Evolutionary conservation across 2,113 vertebrate species (phyloP).

Genomic region (Tylochromis polylepis): DNA sequence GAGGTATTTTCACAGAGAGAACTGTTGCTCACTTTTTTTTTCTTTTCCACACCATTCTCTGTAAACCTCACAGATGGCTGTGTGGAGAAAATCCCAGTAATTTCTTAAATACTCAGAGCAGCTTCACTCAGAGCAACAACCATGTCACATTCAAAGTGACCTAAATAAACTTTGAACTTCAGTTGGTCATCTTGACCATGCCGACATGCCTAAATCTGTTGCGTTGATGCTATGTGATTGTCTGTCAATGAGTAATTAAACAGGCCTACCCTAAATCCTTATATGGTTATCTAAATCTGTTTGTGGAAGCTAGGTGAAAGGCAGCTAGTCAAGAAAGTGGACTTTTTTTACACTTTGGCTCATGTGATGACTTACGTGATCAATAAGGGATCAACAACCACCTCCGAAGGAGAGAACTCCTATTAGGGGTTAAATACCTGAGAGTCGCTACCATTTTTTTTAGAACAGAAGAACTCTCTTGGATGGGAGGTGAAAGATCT

Average conservation of each 20-base stretch:
- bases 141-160: not conserved
- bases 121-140: not conserved
- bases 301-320: not conserved
- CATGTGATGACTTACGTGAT: not conserved
- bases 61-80: not conserved
- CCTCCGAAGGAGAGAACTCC: not conserved
- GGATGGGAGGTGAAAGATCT: too few relatives aligned
- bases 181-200: not conserved
- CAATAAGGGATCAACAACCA: not conserved
- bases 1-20: not conserved
- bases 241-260: accelerated
- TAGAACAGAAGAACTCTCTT: too few relatives aligned
- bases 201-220: not conserved
- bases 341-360: not conserved
- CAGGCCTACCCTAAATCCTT: not conserved
- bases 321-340: not conserved
- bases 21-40: not conserved
- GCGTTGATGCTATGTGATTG: not conserved
- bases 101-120: not conserved
- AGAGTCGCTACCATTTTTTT: too few relatives aligned
- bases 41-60: not conserved
- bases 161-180: not conserved
- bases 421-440: not conserved
- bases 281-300: not conserved
- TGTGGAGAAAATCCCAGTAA: not conserved